Conservation (phyloP, 2,113 vertebrate genomes). For the Carassius auratus region DNA sequence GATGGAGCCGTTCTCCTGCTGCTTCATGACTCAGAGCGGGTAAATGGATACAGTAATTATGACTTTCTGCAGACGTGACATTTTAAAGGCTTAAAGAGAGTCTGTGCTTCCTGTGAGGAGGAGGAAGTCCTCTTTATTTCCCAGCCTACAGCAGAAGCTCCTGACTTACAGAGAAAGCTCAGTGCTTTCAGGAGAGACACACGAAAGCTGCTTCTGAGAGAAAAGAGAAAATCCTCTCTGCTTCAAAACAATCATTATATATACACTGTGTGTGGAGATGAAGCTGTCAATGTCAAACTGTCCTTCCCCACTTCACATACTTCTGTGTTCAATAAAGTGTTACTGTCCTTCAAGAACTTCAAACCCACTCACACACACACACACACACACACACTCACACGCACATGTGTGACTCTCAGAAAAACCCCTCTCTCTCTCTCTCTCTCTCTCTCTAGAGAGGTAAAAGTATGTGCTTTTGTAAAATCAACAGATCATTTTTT, state of each 20-base stretch:
- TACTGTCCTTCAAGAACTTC: background rate
- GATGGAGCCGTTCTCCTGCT: constrained; percentile 63
- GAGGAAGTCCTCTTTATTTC: constrained; percentile 58
- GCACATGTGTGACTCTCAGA: too few species aligned
- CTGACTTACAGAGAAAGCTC: constrained; percentile 57
- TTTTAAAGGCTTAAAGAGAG: constrained; percentile 57
- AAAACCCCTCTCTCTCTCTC: too few species aligned
- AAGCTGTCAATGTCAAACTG: constrained; percentile 15
- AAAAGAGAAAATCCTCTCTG: constrained; percentile 35
- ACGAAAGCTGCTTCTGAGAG: constrained; percentile 43
- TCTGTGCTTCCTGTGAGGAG: constrained; percentile 50
- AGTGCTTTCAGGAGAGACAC: constrained; percentile 50
- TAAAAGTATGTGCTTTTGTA: too few species aligned
- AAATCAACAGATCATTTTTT: too few species aligned
- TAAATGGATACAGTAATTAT: constrained; percentile 66
- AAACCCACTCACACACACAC: background rate
- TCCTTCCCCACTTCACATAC: constrained; percentile 18
- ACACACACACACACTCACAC: background rate
- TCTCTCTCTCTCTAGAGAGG: too few species aligned
- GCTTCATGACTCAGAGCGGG: constrained; percentile 56
- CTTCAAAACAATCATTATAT: constrained; percentile 45
- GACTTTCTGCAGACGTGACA: constrained; percentile 67
- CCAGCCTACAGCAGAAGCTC: constrained; percentile 57
- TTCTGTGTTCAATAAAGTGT: background rate
- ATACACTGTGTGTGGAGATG: background rate